Conservation (phyloP, 2,797 vertebrate species). For the Sciurus vulgaris region DNA sequence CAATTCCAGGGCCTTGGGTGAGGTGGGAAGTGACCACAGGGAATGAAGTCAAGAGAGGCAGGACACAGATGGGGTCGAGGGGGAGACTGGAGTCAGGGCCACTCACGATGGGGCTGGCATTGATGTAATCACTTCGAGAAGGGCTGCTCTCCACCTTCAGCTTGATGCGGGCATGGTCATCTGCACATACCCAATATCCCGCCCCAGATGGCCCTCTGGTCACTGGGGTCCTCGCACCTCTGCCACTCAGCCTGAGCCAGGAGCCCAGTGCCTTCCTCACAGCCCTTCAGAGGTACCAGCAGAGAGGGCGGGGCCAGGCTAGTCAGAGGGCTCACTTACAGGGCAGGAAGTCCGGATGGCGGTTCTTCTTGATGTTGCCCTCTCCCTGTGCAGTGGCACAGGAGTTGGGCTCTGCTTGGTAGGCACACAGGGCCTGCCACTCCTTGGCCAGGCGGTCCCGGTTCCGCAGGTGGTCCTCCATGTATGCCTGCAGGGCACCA, state of each 20-base stretch:
- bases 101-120: conserved; percentile 97
- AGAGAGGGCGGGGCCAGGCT: not conserved
- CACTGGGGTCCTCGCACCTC: not conserved
- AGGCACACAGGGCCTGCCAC: conserved; percentile 97
- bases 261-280: not conserved
- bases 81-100: not conserved
- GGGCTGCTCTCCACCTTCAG: conserved; percentile 94
- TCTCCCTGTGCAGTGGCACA: conserved; percentile 91
- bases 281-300: not conserved
- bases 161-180: conserved; percentile 96
- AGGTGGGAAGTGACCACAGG: not conserved
- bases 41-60: not conserved
- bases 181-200: conserved; percentile 85
- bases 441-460: conserved; percentile 97
- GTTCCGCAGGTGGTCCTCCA: conserved; percentile 98
- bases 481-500: conserved; percentile 92
- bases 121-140: conserved; percentile 96
- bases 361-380: conserved; percentile 95
- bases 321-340: conserved; percentile 90
- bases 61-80: rapidly evolving
- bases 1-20: not conserved
- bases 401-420: conserved; percentile 96
- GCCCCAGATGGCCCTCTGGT: conserved; percentile 10
- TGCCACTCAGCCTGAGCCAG: not conserved
- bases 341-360: conserved; percentile 93